phyloP scores from a whole-genome alignment of 2,888 invertebrate species.

The Mechanitis messenoides region DNA sequence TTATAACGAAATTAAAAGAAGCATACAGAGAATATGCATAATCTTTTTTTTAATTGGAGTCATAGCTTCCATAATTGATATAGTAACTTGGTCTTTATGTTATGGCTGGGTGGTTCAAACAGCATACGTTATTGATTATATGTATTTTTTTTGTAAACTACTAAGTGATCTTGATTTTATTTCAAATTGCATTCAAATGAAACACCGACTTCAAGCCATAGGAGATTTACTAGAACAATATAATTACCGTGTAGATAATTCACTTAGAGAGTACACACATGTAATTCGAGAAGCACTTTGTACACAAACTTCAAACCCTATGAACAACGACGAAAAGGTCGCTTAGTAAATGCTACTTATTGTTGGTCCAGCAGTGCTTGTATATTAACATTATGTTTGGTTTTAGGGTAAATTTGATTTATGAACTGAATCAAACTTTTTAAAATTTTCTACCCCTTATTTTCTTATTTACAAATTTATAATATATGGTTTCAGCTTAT shows the following conservation, averaged over 20 bases:
- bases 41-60: conserved; percentile 12
- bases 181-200: conserved; percentile 24
- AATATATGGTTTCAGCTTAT: conserved; percentile 24
- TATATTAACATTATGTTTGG: conserved; percentile 27
- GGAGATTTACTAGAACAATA: conserved; percentile 24
- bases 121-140: conserved; percentile 19
- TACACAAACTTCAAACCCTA: conserved; percentile 15
- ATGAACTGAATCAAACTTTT: neutral
- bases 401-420: conserved; percentile 17
- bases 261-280: conserved; percentile 9
- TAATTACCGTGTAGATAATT: conserved; percentile 9
- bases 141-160: conserved; percentile 22
- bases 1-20: conserved; percentile 21
- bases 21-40: conserved; percentile 13
- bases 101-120: conserved; percentile 18
- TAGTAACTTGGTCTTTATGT: conserved; percentile 9
- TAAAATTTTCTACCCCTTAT: neutral
- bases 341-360: conserved; percentile 24
- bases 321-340: conserved; percentile 14
- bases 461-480: neutral
- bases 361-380: conserved; percentile 25
- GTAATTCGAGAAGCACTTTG: conserved; percentile 6
- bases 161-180: conserved; percentile 24
- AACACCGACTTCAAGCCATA: conserved; percentile 26
- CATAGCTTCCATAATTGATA: conserved; percentile 15